Evolutionary conservation across 2,888 invertebrate species (phyloP), one percentile per base, ranked within the genome.

Genomic region (Galeruca laticollis): DNA sequence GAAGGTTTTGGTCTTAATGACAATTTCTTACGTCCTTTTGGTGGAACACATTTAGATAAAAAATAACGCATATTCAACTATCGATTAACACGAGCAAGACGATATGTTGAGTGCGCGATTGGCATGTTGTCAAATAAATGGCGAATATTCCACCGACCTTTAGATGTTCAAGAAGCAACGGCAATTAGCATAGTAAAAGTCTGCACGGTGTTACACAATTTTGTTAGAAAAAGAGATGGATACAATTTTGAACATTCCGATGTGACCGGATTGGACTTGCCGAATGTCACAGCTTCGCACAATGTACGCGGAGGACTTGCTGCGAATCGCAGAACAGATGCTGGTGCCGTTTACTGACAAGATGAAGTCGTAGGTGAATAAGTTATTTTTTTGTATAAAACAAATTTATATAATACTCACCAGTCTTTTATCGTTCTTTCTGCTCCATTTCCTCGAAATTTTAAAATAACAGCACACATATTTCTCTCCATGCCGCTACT

Each of bases 71-170:
- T 70, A 35, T 72, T 64, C 37, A 73, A 75, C 56, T 75, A 75
- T 54, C 60, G 72, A 9, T 60, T 71, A 49, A 60, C 62, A 10
- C 51, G 74, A 68, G 79, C 79, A 64, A 60, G 79, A 70, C n/a
- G n/a, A n/a, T n/a, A n/a, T n/a, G n/a, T n/a, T n/a, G n/a, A n/a
- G n/a, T n/a, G n/a, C n/a, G n/a, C n/a, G n/a, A n/a, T n/a, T n/a
- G n/a, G n/a, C n/a, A n/a, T n/a, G n/a, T n/a, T n/a, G n/a, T n/a
- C n/a, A n/a, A n/a, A n/a, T n/a, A 80, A 81, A 70, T 81, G 78
- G 77, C 62, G 79, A 52, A 77, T 81, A 43, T 77, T 63, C 51
- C 62, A 54, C 5, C 60, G 60, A 56, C 69, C 37, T 64, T 69
- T 43, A 10, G 18, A 11, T n/a, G n/a, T n/a, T n/a, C n/a, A n/a